Conservation (phyloP, 1,140 invertebrate species). For the Drosophila obscura region DNA sequence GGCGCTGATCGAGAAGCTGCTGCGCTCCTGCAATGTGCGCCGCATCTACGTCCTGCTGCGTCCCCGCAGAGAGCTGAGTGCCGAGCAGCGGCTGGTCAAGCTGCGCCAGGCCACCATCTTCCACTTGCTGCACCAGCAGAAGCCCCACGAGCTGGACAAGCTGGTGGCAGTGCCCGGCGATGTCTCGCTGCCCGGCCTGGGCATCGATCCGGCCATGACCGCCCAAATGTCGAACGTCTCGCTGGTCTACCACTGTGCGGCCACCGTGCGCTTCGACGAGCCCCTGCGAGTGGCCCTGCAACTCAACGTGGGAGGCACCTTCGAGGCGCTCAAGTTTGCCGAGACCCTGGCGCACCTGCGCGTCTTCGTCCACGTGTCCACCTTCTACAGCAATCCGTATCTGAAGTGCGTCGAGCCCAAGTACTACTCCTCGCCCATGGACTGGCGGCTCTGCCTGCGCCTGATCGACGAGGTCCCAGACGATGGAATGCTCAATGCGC, state of each 20-base stretch:
- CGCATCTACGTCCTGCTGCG: constrained; percentile 88
- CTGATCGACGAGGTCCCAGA: constrained; percentile 59
- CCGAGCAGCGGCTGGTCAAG: constrained; percentile 61
- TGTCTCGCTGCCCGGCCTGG: constrained; percentile 43
- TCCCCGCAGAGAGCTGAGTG: constrained; percentile 83
- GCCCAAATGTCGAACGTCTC: constrained; percentile 87
- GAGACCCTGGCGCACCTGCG: constrained; percentile 88
- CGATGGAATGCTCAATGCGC: constrained; percentile 43
- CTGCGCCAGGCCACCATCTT: constrained; percentile 85
- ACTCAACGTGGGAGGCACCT: constrained; percentile 88
- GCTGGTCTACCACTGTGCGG: constrained; percentile 96
- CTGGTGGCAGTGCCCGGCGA: constrained; percentile 84
- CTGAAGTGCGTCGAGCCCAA: constrained; percentile 88
- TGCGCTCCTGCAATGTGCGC: constrained; percentile 87
- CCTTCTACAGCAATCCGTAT: constrained; percentile 92
- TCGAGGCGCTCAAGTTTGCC: constrained; percentile 87
- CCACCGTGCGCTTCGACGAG: constrained; percentile 92
- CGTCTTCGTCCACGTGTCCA: constrained; percentile 88
- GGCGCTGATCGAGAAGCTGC: constrained; percentile 89
- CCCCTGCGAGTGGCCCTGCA: constrained; percentile 88
- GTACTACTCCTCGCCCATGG: constrained; percentile 74
- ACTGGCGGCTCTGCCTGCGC: constrained; percentile 70
- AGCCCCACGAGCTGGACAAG: constrained; percentile 51
- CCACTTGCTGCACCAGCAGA: constrained; percentile 82
- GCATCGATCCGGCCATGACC: constrained; percentile 46